Evolutionary conservation across 1,140 invertebrate genomes (phyloP), one percentile per base, ranked within the genome.

Genomic region (Drosophila seguyi): DNA sequence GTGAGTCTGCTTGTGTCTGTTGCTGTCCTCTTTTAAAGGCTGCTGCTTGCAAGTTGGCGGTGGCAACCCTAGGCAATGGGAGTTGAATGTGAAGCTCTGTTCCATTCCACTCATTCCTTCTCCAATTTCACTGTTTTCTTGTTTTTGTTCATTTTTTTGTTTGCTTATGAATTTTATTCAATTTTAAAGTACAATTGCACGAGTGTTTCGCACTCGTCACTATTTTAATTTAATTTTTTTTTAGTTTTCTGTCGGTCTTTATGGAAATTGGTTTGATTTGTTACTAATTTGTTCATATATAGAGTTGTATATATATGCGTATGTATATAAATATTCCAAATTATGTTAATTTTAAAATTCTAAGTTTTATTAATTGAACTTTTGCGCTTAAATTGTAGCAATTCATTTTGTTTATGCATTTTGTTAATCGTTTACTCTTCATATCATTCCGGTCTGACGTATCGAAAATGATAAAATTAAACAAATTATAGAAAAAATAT

Each of bases 301-400:
- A 60, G 75, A 65, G 36, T 77, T 80, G 63, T 87, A 69, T 75
- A 71, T 85, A 85, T 87, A 69, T 78, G 56, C 58, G 50, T 78
- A 72, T 85, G 62, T 77, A 68, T 85, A 69, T 81, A 86, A 86
- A 66, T 86, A 86, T 78, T 84, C 76, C 81, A 82, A 73, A 87
- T 87, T 82, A 86, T 78, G 68, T 72, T 79, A 62, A 78, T 78
- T 71, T 88, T 88, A 88, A 90, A 90, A 90, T 79, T 85, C 85
- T 90, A 90, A 90, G 75, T 79, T 90, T 59, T 85, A 90, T 90
- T 90, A 90, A 90, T 90, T 90, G 85, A 90, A 90, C 85, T 88
- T 80, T 79, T 90, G 85, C 81, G 85, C 85, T 90, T 90, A 81
- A 90, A 67, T 74, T 73, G 38, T 73, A 79, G 68, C 75, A 79